Percentiles rank a stretch among this genome's conserved stretches.
phyloP scores from a whole-genome alignment of 2,797 vertebrate species.

The Champsocephalus gunnari region DNA sequence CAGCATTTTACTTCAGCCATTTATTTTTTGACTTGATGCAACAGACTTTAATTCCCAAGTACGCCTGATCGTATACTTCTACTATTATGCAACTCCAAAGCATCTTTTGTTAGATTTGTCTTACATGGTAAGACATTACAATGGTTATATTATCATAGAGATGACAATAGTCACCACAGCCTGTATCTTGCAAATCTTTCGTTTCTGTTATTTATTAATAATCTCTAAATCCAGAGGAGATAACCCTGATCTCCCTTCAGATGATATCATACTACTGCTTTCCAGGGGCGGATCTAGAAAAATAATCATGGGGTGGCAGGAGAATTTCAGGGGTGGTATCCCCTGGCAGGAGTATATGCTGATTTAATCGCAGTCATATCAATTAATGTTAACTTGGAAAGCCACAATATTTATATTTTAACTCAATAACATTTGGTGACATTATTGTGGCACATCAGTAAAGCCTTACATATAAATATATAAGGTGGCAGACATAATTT shows the following conservation, averaged over 20 bases:
- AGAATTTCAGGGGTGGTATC: no score
- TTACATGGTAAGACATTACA: neutral
- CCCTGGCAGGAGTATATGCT: no score
- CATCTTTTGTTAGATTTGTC: neutral
- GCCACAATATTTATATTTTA: no score
- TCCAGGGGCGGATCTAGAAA: neutral
- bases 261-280: neutral
- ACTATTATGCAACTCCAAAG: conserved; percentile 17
- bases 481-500: no score
- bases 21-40: neutral
- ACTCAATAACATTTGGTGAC: no score
- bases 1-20: conserved; percentile 1
- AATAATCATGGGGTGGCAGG: no score
- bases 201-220: conserved; percentile 2
- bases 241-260: neutral
- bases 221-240: neutral
- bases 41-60: neutral
- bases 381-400: no score
- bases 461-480: no score
- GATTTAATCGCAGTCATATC: no score
- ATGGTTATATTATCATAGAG: no score
- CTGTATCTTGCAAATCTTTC: conserved; percentile 8
- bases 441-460: no score
- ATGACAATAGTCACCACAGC: no score
- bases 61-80: neutral